These are phyloP conservation scores for Mercenaria mercenaria DNA, from an alignment of 1,140 invertebrate genomes.

Conservation along the genomic window DNA sequence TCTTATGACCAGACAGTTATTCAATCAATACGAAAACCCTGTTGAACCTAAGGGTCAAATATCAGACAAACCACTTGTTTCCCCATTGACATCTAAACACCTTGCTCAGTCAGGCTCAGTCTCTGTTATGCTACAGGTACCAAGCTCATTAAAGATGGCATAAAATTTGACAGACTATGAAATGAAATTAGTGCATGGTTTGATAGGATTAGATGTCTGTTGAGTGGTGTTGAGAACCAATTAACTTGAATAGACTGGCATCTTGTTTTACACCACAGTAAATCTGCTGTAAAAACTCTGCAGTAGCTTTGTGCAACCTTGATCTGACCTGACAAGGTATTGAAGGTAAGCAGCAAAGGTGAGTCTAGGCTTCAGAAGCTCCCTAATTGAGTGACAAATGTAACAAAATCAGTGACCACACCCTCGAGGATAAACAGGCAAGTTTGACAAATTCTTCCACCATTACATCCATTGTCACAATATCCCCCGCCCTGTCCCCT, in stretches of 20 bases:
- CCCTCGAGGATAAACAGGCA: too few relatives aligned
- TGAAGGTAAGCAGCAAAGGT: too few relatives aligned
- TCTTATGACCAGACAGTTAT: background rate
- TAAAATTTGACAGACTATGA: conserved; percentile 33
- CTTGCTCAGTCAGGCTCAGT: conserved; percentile 6
- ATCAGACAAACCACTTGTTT: background rate
- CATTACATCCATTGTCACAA: too few relatives aligned
- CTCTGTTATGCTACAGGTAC: conserved; percentile 20
- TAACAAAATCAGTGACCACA: too few relatives aligned
- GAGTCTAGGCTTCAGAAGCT: too few relatives aligned
- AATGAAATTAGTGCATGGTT: conserved; percentile 18
- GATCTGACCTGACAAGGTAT: too few relatives aligned
- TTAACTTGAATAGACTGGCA: background rate
- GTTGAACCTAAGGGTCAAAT: background rate
- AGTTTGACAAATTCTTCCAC: too few relatives aligned
- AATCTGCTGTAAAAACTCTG: background rate
- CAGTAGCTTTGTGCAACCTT: background rate
- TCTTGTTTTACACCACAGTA: background rate
- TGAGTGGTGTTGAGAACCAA: conserved; percentile 1
- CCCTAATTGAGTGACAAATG: too few relatives aligned
- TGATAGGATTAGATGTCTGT: background rate
- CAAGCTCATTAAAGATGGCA: conserved; percentile 6
- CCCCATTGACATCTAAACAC: conserved; percentile 8
- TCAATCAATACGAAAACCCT: background rate
- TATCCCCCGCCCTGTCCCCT: too few relatives aligned